A percentile compares a stretch with the other conserved stretches of the same genome.
Conservation (phyloP, 2,113 vertebrate species). For the Typhlomys cinereus region DNA sequence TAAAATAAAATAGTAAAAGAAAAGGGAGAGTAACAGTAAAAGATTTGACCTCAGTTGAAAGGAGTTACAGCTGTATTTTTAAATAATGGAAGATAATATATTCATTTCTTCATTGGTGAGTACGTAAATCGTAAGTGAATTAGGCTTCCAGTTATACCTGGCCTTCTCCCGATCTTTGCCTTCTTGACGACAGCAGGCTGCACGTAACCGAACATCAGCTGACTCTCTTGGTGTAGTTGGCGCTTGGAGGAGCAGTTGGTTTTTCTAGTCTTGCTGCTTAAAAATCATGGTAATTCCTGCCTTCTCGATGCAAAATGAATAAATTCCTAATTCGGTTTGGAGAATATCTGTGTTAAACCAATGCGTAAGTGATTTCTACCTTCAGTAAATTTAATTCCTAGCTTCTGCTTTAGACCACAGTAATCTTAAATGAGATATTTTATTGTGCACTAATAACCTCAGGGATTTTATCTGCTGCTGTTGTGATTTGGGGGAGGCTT, state of each 20-base stretch:
- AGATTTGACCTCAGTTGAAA: background rate
- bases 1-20: background rate
- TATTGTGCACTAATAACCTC: slow-evolving; percentile 75
- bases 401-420: slow-evolving; percentile 60
- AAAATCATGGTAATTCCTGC: background rate
- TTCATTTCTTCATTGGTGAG: background rate
- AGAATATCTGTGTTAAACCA: slow-evolving; percentile 16
- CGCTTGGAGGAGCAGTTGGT: background rate
- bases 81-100: background rate
- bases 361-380: background rate
- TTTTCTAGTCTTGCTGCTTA: background rate
- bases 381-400: slow-evolving; percentile 65
- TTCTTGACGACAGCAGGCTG: background rate
- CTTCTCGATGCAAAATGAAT: background rate
- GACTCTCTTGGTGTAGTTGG: background rate
- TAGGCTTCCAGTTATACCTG: background rate
- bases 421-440: slow-evolving; percentile 75
- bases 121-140: background rate
- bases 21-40: background rate
- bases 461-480: slow-evolving; percentile 70
- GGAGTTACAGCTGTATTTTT: background rate
- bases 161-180: background rate
- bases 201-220: background rate
- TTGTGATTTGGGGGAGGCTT: slow-evolving; percentile 69
- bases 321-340: slow-evolving; percentile 16